Base-by-base conservation (phyloP, 2,888 invertebrate genomes). In the Diarsia mendica region DNA sequence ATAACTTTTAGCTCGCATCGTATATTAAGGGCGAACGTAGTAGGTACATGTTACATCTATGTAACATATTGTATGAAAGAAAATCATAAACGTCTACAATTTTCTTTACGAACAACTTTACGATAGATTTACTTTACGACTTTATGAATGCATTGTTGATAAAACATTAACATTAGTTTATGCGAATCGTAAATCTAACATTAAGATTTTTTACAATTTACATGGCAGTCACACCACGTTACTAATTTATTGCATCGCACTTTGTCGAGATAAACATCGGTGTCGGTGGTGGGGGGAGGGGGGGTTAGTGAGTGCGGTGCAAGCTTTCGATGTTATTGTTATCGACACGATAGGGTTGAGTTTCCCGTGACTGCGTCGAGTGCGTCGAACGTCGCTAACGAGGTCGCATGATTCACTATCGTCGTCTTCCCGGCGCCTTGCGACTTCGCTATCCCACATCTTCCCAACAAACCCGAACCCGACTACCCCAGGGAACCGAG, bases 351-450 rank as follows among this genome's bases (percentile, higher is more conserved):
- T 83, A 79, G 77, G 72, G 83, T 80, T 72, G 68, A 83, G 65
- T 73, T 75, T 85, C 70, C 79, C 61, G 65, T 13, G 61, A 8
- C 77, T 46, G 67, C 64, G 72, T 33, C 20, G 72, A 65, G 67
- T 63, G 76, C 67, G 76, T 55, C 64, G 67, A 10, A n/a, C 75
- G 73, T 77, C 76, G 74, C 90, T 91, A 95, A 94, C 88, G 93
- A 93, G 95, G 94, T 89, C 94, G 89, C 71, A 88, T 95, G 95
- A 95, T 90, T 95, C 95, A 95, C 87, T 79, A 87, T 67, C 76
- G 80, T 76, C 94, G 94, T 88, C 94, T 89, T 89, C 90, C 89
- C 91, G 95, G 95, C 95, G 95, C 94, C 94, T 89, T 63, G 89
- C 83, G 87, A 90, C 88, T 91, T 87, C 85, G 87, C 89, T 85